Evolutionary conservation across 1,140 invertebrate genomes (phyloP).

Genomic region (Neuroterus valhalla): DNA sequence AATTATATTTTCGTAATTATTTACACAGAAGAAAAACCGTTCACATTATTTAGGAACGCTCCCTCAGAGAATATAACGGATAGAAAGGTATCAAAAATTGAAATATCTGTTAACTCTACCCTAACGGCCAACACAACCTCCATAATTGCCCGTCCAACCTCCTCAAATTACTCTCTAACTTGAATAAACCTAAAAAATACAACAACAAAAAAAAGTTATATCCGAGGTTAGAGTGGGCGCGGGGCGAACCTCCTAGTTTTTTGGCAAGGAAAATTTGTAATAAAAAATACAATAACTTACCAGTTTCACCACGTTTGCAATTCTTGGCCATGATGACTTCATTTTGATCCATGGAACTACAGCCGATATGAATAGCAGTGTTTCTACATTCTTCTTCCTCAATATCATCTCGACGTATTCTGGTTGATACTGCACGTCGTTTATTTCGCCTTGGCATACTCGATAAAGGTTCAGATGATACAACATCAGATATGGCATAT

Average conservation of each 20-base stretch:
- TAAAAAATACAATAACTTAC: slow-evolving; percentile 48
- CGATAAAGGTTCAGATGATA: slow-evolving; percentile 44
- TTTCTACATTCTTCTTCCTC: slow-evolving; percentile 62
- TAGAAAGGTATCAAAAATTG: too few species aligned
- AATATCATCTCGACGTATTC: slow-evolving; percentile 43
- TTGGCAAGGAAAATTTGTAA: slow-evolving; percentile 10
- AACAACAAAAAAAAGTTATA: too few species aligned
- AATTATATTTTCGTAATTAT: too few species aligned
- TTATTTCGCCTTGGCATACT: slow-evolving; percentile 59
- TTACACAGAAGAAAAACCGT: too few species aligned
- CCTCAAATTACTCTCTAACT: too few species aligned
- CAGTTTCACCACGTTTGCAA: slow-evolving; percentile 63
- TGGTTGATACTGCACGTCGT: slow-evolving; percentile 47
- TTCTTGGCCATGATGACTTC: slow-evolving; percentile 70
- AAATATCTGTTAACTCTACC: too few species aligned
- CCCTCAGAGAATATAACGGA: too few species aligned
- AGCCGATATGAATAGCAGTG: slow-evolving; percentile 68
- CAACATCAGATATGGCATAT: slow-evolving; percentile 61
- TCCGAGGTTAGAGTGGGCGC: not conserved
- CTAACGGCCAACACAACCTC: too few species aligned
- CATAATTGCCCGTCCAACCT: too few species aligned
- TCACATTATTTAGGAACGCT: too few species aligned
- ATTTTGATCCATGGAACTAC: slow-evolving; percentile 64
- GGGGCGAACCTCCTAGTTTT: not conserved
- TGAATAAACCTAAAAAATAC: too few species aligned